Conservation (phyloP, 2,797 vertebrate species). For the Pteropus rufus region DNA sequence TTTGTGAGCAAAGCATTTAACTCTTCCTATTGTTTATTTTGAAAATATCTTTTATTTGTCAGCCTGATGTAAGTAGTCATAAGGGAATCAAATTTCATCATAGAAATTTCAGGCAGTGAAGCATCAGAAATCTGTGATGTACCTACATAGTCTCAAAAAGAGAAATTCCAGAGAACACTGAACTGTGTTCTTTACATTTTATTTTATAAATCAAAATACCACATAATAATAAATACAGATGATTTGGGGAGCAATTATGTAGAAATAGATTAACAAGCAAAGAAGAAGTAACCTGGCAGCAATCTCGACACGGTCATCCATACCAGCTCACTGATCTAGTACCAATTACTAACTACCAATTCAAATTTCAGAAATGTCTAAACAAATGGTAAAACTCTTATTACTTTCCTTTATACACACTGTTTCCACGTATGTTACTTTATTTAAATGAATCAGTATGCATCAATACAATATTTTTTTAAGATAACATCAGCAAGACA, state of each 20-base stretch:
- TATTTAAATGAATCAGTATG: not conserved
- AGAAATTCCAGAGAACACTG: not conserved
- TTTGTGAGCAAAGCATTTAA: not conserved
- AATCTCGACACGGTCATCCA: not conserved
- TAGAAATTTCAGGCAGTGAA: not conserved
- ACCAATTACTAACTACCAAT: not conserved
- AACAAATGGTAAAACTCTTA: not conserved
- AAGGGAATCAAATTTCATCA: not conserved
- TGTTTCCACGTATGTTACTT: not conserved
- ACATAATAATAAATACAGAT: not conserved
- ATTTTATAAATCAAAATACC: not conserved
- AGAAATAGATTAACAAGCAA: not conserved
- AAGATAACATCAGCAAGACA: not conserved
- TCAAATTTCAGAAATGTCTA: not conserved
- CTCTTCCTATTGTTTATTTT: not conserved
- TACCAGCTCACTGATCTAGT: not conserved
- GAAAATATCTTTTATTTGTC: not conserved
- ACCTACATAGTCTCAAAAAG: not conserved
- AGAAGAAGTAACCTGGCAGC: not conserved
- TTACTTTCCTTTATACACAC: not conserved
- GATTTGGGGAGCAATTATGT: not conserved
- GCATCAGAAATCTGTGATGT: not conserved
- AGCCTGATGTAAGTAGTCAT: not conserved
- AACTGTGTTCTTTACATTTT: not conserved
- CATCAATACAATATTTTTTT: not conserved